Evolutionary conservation across 2,888 invertebrate species (phyloP), one percentile per base, ranked within the genome.

Genomic region (Drosophila nigritarsus): DNA sequence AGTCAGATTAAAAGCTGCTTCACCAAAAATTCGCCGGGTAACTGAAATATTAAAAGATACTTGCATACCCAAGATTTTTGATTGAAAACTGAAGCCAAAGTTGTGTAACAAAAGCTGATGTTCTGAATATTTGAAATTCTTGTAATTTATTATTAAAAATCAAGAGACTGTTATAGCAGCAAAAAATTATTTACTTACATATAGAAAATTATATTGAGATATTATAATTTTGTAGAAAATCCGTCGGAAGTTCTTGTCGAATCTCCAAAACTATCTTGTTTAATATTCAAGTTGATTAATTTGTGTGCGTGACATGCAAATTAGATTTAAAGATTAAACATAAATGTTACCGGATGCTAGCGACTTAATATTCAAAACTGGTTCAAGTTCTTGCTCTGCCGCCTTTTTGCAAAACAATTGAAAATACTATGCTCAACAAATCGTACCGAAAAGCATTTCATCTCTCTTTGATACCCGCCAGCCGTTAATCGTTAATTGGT

Each of bases 1-100:
- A 45, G 15, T 24, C 8, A 24, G 45, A 45, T 78, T 70, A 66
- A 71, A 56, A 59, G 62, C 24, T 24, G 48, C 13, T 38, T 45
- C 8, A 24, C 45, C 2, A 15, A 15, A 18, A 24, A 45, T 8
- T 3, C 15, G 45, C 45, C 45, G 3, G 8, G 4, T 1, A 45
- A 45, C 45, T 45, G 4, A 24, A 45, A 45, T 45, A 24, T 15
- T 24, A 45, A 24, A 45, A 45, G 45, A 8, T 45, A 2, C 24
- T 45, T 4, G 45, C 4, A 8, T 8, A 1, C 8, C 45, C 15
- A 24, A 24, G 24, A 45, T 45, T 45, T 24, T 8, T 15, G 7
- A 24, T 24, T 15, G 24, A 8, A 15, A 45, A 15, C 8, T 42
- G 20, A 42, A 13, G 2, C 11, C 11, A 2, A 1, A 45, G 20